Percentiles rank a stretch among this genome's conserved stretches.
Evolutionary conservation across 1,140 invertebrate genomes (phyloP).

Genomic region (Holotrichia oblita): DNA sequence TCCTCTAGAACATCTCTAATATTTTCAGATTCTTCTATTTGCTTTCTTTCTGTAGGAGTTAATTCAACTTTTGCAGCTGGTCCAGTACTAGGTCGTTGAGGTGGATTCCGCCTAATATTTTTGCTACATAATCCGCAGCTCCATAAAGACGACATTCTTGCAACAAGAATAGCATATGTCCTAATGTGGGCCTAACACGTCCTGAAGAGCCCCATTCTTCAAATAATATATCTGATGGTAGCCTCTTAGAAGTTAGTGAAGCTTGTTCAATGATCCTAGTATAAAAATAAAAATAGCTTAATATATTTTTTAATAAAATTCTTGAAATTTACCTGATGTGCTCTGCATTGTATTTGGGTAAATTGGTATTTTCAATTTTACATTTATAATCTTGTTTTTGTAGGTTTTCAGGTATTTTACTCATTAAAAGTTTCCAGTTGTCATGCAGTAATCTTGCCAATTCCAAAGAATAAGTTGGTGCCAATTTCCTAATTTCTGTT

Average conservation of each 20-base stretch:
- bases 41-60: too few relatives aligned
- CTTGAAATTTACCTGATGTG: conserved; percentile 68
- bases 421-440: conserved; percentile 80
- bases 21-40: too few relatives aligned
- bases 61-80: conserved; percentile 66
- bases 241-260: conserved; percentile 64
- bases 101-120: conserved; percentile 66
- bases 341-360: conserved; percentile 69
- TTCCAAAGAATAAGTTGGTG: conserved; percentile 62
- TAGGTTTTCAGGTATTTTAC: conserved; percentile 66
- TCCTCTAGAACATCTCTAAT: conserved; percentile 38
- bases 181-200: conserved; percentile 71
- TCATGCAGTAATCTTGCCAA: conserved; percentile 65
- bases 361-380: conserved; percentile 48
- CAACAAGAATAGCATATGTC: conserved; percentile 70
- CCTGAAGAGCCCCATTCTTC: conserved; percentile 87
- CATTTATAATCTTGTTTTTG: conserved; percentile 53
- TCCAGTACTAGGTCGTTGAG: conserved; percentile 65
- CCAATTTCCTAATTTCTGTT: conserved; percentile 69
- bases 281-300: conserved; percentile 44
- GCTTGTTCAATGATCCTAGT: conserved; percentile 72
- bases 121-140: conserved; percentile 83
- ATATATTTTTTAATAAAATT: conserved; percentile 37
- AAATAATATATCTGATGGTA: conserved; percentile 76
- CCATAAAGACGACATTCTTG: conserved; percentile 73